Evolutionary conservation across 2,113 vertebrate genomes (phyloP), one percentile per base, ranked within the genome.

Genomic region (Passer montanus): DNA sequence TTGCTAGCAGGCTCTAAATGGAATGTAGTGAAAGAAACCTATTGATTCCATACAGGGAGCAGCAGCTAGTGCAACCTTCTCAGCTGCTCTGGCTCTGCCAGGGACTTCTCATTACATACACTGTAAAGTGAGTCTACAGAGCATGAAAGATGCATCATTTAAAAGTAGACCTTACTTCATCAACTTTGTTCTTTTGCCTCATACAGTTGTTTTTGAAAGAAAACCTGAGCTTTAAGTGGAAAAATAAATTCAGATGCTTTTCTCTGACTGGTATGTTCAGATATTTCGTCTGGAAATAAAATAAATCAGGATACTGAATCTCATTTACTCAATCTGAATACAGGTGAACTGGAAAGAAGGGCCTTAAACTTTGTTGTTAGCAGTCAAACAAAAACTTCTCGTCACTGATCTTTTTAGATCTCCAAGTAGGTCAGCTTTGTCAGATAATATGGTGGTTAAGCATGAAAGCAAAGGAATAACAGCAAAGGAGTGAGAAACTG

Each of bases 341-440:
- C 13, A 77, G 39, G 28, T 55, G 43, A 85, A 49, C 22, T 50
- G 35, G 33, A 90, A 67, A 50, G 35, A 84, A 78, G 13, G 10
- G 16, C 26, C 22, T 76, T 87, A 66, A 30, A 2, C 15, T 49
- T 69, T 11, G 3, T 39, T 72, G 13, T 41, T 87, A 75, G 50
- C 39, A 63, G 15, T 73, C 35, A 78, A 85, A 6, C 10, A 84
- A 53, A 91, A 94, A 24, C 43, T 84, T 91, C 47, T 50, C 8
- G 28, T 37, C 20, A 6, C 7, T 79, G 17, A 17, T 52, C 33
- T 87, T 94, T 84, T 79, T 52, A 68, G 31, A 58, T 14, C 26
- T 79, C 46, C 58, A 95, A 90, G 84, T 87, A 80, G 53, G 91
- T 93, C 70, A 87, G 62, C 50, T 82, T 95, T 66, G 35, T 89